Conservation (phyloP, 2,113 vertebrate genomes). For the Mugil cephalus region DNA sequence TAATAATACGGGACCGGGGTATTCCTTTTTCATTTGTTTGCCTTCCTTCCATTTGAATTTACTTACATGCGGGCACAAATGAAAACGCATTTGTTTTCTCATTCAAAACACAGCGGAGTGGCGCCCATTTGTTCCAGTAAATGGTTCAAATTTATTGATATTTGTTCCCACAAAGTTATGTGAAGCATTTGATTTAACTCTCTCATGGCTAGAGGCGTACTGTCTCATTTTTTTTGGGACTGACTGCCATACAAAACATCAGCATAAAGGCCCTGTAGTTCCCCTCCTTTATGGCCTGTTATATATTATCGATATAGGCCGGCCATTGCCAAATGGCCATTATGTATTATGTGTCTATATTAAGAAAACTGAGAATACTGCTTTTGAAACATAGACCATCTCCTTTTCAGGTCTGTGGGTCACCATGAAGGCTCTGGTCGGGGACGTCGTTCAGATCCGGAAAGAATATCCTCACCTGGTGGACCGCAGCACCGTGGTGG, state of each 20-base stretch:
- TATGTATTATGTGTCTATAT: no score
- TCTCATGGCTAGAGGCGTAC: background rate
- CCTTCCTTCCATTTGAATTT: conserved; percentile 39
- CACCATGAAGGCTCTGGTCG: conserved; percentile 96
- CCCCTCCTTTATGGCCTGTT: background rate
- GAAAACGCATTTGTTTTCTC: background rate
- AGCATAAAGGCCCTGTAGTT: background rate
- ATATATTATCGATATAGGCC: background rate
- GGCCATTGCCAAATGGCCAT: no score
- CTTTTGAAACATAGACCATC: background rate
- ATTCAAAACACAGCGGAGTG: conserved; percentile 17
- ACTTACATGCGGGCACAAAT: conserved; percentile 9
- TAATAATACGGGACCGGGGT: conserved; percentile 8
- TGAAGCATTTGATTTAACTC: conserved; percentile 1
- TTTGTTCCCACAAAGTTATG: conserved; percentile 6
- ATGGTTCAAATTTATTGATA: background rate
- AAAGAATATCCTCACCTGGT: conserved; percentile 98
- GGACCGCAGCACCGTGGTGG: conserved; percentile 95
- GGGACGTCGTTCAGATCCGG: conserved; percentile 92
- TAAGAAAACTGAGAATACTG: background rate
- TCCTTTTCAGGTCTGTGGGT: conserved; percentile 92
- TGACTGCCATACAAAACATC: background rate
- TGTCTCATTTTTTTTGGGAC: background rate
- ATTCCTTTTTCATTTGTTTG: conserved; percentile 28
- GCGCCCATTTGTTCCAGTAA: background rate